These are phyloP conservation scores for Myxocyprinus asiaticus DNA, from an alignment of 2,113 vertebrate species.

Conservation along the genomic window DNA sequence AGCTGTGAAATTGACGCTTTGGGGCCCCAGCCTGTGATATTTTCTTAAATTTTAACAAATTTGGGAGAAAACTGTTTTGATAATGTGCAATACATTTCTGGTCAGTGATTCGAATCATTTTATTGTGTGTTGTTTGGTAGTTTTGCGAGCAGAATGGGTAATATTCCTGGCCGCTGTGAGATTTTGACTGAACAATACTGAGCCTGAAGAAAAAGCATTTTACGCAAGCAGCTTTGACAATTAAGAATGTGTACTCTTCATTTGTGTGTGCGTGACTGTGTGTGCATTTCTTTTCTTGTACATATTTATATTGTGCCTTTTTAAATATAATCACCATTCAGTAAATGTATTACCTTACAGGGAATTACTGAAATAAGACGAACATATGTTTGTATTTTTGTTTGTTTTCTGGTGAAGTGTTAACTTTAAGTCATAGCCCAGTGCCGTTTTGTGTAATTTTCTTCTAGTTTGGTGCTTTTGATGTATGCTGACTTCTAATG, in stretches of 20 bases:
- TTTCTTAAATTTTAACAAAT: neutral
- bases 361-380: constrained; percentile 62
- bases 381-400: constrained; percentile 54
- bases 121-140: no score
- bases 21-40: neutral
- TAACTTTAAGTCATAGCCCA: constrained; percentile 37
- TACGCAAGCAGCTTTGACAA: constrained; percentile 70
- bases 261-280: constrained; percentile 53
- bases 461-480: constrained; percentile 18
- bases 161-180: constrained; percentile 43
- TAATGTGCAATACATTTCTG: constrained; percentile 68
- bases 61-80: constrained; percentile 27
- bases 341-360: constrained; percentile 66
- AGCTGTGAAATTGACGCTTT: neutral
- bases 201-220: constrained; percentile 65
- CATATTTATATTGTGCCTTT: constrained; percentile 78
- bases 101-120: constrained; percentile 46
- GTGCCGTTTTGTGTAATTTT: constrained; percentile 28
- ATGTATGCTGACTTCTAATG: neutral
- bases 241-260: constrained; percentile 72
- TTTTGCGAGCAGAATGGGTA: constrained; percentile 16
- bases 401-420: constrained; percentile 63
- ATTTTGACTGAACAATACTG: constrained; percentile 70
- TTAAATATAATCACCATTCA: constrained; percentile 57
- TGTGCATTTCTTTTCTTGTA: constrained; percentile 58